These are phyloP conservation scores for Cataglyphis rosenhaueri DNA, from an alignment of 2,888 invertebrate genomes.

Conservation along the genomic window DNA sequence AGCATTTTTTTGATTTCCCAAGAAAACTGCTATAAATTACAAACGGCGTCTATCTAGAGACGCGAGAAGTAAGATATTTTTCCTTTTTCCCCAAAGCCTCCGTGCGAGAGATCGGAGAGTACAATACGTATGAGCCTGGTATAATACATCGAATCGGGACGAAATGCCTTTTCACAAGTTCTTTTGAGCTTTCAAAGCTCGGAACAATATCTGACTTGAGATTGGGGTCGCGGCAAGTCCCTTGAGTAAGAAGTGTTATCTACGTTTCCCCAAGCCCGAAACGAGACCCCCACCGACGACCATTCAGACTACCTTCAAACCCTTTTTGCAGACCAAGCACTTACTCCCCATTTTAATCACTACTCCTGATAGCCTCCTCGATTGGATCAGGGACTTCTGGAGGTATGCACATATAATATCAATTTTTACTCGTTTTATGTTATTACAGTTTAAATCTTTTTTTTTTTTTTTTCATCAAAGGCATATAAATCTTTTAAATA, in stretches of 20 bases:
- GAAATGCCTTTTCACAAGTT: constrained; percentile 81
- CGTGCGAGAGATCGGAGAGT: constrained; percentile 73
- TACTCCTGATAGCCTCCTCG: constrained; percentile 78
- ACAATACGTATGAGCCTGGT: constrained; percentile 78
- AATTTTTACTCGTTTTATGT: constrained; percentile 28
- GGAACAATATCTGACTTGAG: constrained; percentile 83
- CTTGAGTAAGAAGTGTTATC: constrained; percentile 83
- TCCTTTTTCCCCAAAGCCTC: constrained; percentile 62
- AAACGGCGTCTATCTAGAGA: constrained; percentile 62
- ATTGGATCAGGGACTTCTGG: constrained; percentile 79
- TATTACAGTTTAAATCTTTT: constrained; percentile 5
- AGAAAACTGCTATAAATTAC: constrained; percentile 69
- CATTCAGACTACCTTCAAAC: constrained; percentile 72
- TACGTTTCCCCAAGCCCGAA: constrained; percentile 79
- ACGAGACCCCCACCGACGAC: constrained; percentile 72
- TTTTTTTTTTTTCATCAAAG: not conserved
- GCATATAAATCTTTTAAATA: not conserved
- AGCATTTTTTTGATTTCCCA: constrained; percentile 37
- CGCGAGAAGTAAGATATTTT: constrained; percentile 62
- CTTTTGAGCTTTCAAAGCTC: constrained; percentile 83
- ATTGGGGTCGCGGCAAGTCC: constrained; percentile 81
- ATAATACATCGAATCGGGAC: constrained; percentile 80
- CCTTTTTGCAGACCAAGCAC: constrained; percentile 76
- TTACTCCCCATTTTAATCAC: constrained; percentile 80
- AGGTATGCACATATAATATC: constrained; percentile 49